Conservation (phyloP, 2,113 vertebrate genomes). For the Lepidothrix coronata region DNA sequence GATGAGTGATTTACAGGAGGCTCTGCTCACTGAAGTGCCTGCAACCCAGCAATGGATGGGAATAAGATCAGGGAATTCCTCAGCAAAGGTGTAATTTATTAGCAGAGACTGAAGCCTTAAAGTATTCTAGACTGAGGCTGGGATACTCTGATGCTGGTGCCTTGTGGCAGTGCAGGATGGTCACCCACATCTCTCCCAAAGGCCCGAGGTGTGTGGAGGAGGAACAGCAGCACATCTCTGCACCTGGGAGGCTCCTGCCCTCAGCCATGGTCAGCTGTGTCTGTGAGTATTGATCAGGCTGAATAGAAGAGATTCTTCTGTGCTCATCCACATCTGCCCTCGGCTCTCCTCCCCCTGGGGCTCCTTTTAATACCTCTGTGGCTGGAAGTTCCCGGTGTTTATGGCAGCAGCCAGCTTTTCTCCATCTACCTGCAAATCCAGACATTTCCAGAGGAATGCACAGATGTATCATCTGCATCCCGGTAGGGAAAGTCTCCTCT, state of each 20-base stretch:
- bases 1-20: background rate
- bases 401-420: background rate
- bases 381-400: background rate
- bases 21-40: background rate
- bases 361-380: background rate
- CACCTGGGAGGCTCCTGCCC: background rate
- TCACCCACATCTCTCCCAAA: background rate
- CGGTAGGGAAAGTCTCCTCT: background rate
- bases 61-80: slow-evolving; percentile 43
- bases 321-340: background rate
- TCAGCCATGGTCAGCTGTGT: background rate
- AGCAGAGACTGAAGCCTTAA: background rate
- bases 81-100: slow-evolving; percentile 14
- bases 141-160: background rate
- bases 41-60: background rate
- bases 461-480: background rate
- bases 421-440: background rate
- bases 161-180: background rate
- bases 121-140: background rate
- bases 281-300: background rate
- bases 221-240: background rate
- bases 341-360: background rate
- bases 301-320: background rate
- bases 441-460: background rate
- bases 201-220: background rate